Evolutionary conservation across 2,888 invertebrate species (phyloP), one percentile per base, ranked within the genome.

Genomic region (Liopterus haemorrhoidalis): DNA sequence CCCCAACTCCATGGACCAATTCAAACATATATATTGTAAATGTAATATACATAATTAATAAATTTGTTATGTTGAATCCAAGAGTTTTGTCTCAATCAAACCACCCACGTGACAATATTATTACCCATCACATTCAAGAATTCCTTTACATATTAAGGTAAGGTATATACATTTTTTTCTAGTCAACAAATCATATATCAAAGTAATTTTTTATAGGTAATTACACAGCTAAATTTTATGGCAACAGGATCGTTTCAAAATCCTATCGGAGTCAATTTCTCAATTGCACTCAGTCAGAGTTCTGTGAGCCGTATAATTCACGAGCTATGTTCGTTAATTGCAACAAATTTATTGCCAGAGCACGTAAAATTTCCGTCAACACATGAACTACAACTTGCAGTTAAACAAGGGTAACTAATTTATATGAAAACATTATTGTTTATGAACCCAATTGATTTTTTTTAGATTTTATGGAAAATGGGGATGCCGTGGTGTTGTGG

Each of bases 191-290:
- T n/a, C n/a, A 30, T 4, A 11, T 30, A 30, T 30, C 15, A 30
- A n/a, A 30, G 15, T 14, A 30, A 30, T 30, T 2, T 11, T 30
- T 30, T 4, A 2, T 30, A 30, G 30, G 30, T 30, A 8, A 8
- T 30, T 2, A 30, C 30, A 15, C 6, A 14, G 30, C 15, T 30
- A 30, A 18, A 33, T 33, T 33, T 33, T 33, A 19, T 8, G 18
- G 33, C 33, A 33, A 19, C 33, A 15, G 33, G 33, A 11, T 33
- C 33, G 20, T 33, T 19, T 20, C 33, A 33, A 33, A 33, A 15
- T 12, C 18, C 19, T 18, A 12, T 33, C 20, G 16, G 33, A 33
- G 20, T 19, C 20, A 16, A 20, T 12, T 18, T 20, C 20, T 33
- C 19, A 20, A 20, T 33, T 18, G 18, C 33, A 33, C 18, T 33